Evolutionary conservation across 1,140 invertebrate genomes (phyloP).

Genomic region (Drosophila pseudoobscura): DNA sequence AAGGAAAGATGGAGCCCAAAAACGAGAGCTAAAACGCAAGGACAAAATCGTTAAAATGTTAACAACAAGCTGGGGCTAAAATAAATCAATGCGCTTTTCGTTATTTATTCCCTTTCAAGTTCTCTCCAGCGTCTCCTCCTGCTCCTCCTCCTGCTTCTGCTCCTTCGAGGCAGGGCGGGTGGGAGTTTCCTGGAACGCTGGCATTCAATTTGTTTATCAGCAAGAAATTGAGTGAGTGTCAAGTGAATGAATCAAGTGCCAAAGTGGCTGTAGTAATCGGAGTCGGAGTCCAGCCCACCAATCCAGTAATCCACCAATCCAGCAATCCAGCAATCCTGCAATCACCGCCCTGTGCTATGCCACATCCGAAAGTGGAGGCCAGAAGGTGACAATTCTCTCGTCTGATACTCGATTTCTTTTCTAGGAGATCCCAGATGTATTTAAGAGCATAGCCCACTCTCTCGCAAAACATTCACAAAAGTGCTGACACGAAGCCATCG

Average conservation of each 20-base stretch:
- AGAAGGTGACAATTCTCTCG: too few species aligned
- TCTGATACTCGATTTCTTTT: too few species aligned
- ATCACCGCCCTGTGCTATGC: too few species aligned
- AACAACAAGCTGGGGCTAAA: conserved; percentile 75
- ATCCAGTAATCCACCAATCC: too few species aligned
- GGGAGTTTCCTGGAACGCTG: conserved; percentile 21
- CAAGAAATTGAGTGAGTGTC: conserved; percentile 78
- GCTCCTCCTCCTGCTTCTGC: not conserved
- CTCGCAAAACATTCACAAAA: too few species aligned
- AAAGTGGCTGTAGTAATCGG: conserved; percentile 26
- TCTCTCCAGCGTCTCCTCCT: conserved; percentile 46
- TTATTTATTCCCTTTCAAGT: conserved; percentile 79
- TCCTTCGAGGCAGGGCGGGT: too few species aligned
- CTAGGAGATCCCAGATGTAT: too few species aligned
- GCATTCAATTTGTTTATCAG: conserved; percentile 80
- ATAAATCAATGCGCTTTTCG: conserved; percentile 78
- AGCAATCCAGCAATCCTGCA: too few species aligned
- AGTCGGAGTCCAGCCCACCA: not conserved
- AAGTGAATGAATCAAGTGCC: conserved; percentile 72
- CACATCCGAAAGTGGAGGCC: too few species aligned
- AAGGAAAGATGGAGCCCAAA: conserved; percentile 5
- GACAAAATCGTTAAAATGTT: conserved; percentile 82
- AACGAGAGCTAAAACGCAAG: conserved; percentile 62
- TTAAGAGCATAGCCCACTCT: too few species aligned
- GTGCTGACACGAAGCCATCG: too few species aligned